phyloP scores from a whole-genome alignment of 2,797 vertebrate species.

The Xiphorhynchus erythropygius region DNA sequence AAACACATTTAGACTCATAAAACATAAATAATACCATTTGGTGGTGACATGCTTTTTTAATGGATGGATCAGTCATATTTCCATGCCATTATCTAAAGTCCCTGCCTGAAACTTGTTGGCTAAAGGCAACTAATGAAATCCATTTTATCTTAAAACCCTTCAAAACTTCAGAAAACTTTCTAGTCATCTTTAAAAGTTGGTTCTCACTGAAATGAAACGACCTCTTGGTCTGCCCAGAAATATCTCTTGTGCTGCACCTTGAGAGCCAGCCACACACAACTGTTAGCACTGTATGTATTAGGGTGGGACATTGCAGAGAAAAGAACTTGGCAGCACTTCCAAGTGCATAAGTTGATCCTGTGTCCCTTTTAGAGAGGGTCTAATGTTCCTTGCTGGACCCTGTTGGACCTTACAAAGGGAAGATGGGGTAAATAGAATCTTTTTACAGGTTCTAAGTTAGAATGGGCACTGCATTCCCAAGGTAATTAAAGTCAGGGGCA shows the following conservation, averaged over 20 bases:
- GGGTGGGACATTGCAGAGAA: not conserved
- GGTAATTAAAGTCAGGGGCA: not conserved
- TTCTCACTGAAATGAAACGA: not conserved
- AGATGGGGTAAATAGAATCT: not conserved
- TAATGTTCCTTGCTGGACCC: not conserved
- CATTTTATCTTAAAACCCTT: not conserved
- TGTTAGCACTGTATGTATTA: not conserved
- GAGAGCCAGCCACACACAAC: not conserved
- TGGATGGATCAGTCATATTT: slow-evolving; percentile 54
- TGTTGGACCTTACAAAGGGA: not conserved
- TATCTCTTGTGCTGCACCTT: not conserved
- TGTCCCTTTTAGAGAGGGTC: not conserved
- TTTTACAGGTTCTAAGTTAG: not conserved
- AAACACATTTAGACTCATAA: slow-evolving; percentile 71
- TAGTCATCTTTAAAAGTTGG: not conserved
- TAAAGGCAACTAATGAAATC: slow-evolving; percentile 47
- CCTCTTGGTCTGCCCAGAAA: not conserved
- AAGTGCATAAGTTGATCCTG: not conserved
- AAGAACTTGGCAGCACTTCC: not conserved
- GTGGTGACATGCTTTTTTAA: slow-evolving; percentile 41
- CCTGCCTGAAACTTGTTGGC: slow-evolving; percentile 5
- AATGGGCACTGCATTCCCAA: not conserved
- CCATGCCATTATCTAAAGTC: slow-evolving; percentile 45
- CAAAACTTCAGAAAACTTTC: not conserved
- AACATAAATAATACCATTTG: slow-evolving; percentile 69